Conservation (phyloP, 1,140 invertebrate species). For the Lasioglossum albipes region DNA sequence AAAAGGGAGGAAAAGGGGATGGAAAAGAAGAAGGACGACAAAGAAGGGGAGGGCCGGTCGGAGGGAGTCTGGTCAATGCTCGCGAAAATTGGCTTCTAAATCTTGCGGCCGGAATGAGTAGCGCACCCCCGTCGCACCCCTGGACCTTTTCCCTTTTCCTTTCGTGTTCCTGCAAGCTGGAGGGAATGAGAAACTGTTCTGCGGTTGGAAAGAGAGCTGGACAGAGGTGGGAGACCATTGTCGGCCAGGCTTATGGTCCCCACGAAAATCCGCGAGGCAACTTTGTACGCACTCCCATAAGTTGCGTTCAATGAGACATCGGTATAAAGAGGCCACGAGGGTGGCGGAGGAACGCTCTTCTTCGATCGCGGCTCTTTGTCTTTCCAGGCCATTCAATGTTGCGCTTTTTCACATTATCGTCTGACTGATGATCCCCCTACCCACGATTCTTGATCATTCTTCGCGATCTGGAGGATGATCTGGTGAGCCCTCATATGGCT, state of each 20-base stretch:
- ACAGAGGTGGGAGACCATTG: slow-evolving; percentile 62
- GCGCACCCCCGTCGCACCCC: slow-evolving; percentile 32
- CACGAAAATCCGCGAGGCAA: slow-evolving; percentile 72
- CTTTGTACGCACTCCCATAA: slow-evolving; percentile 74
- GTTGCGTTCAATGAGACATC: slow-evolving; percentile 74
- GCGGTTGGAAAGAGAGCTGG: slow-evolving; percentile 26
- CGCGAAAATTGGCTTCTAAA: slow-evolving; percentile 78
- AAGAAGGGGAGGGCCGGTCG: slow-evolving; percentile 30
- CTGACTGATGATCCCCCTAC: background rate
- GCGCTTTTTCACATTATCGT: slow-evolving; percentile 35
- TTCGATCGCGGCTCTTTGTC: slow-evolving; percentile 16
- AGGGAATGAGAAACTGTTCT: slow-evolving; percentile 73
- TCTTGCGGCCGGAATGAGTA: slow-evolving; percentile 74
- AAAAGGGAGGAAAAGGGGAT: slow-evolving; percentile 31
- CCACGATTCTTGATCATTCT: background rate
- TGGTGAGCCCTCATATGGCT: no score
- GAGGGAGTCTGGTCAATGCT: slow-evolving; percentile 69
- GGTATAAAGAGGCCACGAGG: slow-evolving; percentile 70
- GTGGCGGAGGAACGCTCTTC: slow-evolving; percentile 30
- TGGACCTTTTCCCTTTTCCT: slow-evolving; percentile 40
- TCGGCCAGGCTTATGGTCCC: slow-evolving; percentile 69
- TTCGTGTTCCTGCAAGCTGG: slow-evolving; percentile 41
- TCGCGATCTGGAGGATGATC: no score
- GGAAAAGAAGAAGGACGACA: slow-evolving; percentile 16
- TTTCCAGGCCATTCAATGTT: slow-evolving; percentile 49